Percentiles rank a stretch among this genome's conserved stretches.
Evolutionary conservation across 2,797 vertebrate genomes (phyloP).

Genomic region (Babyrousa celebensis): DNA sequence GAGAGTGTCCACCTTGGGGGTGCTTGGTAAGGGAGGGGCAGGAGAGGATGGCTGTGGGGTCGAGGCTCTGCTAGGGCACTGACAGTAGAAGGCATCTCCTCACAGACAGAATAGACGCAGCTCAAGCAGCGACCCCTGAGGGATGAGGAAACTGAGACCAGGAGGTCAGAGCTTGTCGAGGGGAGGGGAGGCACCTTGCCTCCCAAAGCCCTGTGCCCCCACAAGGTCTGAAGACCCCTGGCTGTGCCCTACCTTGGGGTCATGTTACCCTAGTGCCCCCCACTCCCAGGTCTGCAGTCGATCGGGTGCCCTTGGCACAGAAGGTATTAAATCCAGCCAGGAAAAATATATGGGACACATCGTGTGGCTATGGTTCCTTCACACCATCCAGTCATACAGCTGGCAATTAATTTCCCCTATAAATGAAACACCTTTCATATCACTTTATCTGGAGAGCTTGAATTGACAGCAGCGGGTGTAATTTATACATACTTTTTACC

Average conservation of each 20-base stretch:
- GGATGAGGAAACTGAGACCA: neutral
- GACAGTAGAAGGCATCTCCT: neutral
- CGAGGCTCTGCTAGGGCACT: neutral
- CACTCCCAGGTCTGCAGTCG: conserved; percentile 15
- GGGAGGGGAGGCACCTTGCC: neutral
- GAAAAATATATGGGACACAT: conserved; percentile 78
- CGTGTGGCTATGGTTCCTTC: conserved; percentile 86
- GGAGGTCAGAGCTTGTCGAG: neutral
- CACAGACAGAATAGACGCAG: neutral
- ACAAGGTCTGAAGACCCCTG: neutral
- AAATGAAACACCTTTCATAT: conserved; percentile 91
- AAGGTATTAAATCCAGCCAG: conserved; percentile 73
- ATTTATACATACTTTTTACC: conserved; percentile 88
- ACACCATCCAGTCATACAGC: conserved; percentile 86
- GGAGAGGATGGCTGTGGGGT: neutral
- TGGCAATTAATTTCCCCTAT: conserved; percentile 90
- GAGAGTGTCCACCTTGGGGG: neutral
- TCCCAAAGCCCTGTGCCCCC: neutral
- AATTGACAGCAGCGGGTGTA: conserved; percentile 87
- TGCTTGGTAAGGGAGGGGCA: neutral
- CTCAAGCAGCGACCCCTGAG: neutral
- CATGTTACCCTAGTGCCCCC: conserved; percentile 59
- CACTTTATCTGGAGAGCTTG: conserved; percentile 89
- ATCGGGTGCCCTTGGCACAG: conserved; percentile 69
- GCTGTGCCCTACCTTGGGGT: conserved; percentile 29